Conservation (phyloP, 1,140 invertebrate species). For the Oedothorax gibbosus region DNA sequence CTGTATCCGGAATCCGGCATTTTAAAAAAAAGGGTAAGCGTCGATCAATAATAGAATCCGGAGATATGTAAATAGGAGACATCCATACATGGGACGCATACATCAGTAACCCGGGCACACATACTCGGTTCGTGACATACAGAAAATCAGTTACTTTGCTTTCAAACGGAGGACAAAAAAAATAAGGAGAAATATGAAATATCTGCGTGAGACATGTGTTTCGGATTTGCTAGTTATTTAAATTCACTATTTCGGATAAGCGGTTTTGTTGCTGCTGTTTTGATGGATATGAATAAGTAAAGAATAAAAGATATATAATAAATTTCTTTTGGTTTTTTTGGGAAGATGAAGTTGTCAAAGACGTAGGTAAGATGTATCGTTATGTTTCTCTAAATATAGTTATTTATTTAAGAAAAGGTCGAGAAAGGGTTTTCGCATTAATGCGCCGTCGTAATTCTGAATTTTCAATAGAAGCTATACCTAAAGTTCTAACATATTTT, state of each 20-base stretch:
- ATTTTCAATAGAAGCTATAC: too few relatives aligned
- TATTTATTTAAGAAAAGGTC: too few relatives aligned
- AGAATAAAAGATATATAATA: not conserved
- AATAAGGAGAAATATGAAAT: too few relatives aligned
- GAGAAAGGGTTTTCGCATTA: too few relatives aligned
- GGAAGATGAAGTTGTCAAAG: too few relatives aligned
- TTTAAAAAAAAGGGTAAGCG: not conserved
- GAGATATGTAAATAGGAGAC: constrained; percentile 11
- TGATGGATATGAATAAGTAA: not conserved
- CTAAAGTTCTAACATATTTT: too few relatives aligned
- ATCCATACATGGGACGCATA: too few relatives aligned
- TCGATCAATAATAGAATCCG: constrained; percentile 8
- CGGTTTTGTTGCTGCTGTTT: constrained; percentile 21
- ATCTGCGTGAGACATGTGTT: constrained; percentile 1
- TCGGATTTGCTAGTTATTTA: constrained; percentile 35
- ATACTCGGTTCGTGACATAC: not conserved
- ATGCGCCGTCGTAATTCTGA: too few relatives aligned
- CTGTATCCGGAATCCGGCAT: too few relatives aligned
- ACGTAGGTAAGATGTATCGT: too few relatives aligned
- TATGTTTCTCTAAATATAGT: too few relatives aligned
- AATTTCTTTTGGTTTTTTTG: too few relatives aligned
- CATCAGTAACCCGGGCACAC: not conserved
- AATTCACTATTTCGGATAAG: constrained; percentile 22
- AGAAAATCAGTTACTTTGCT: constrained; percentile 9
- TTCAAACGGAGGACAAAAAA: not conserved